A percentile compares a stretch with the other conserved stretches of the same genome.
Conservation (phyloP, 2,113 vertebrate species). For the Gallinago media region DNA sequence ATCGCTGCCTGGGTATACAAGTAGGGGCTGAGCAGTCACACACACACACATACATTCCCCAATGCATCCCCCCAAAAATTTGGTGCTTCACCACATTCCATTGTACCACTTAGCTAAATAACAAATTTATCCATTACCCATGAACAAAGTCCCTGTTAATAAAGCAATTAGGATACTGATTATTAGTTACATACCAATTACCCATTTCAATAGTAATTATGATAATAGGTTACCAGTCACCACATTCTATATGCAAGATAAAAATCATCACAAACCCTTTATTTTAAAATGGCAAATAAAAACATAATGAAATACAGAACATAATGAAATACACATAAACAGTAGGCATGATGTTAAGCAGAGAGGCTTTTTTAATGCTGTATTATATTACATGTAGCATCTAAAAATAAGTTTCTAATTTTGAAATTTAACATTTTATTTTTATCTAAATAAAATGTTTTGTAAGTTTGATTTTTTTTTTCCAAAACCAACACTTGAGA, state of each 20-base stretch:
- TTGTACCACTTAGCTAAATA: neutral
- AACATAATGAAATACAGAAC: neutral
- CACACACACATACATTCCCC: too few relatives aligned
- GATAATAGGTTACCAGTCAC: neutral
- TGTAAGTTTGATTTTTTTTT: neutral
- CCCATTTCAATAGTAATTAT: neutral
- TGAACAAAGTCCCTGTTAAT: neutral
- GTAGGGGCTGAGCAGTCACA: neutral
- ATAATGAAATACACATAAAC: neutral
- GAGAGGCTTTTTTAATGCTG: neutral
- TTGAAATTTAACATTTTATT: neutral
- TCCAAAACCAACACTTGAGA: neutral
- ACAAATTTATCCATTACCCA: neutral
- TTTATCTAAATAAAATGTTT: neutral
- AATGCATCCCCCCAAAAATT: neutral
- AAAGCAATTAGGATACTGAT: constrained; percentile 28
- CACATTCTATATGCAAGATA: neutral
- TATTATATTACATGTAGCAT: neutral
- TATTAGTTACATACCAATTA: neutral
- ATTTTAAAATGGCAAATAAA: neutral
- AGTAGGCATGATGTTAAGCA: neutral
- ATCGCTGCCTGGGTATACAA: neutral
- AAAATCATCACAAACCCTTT: constrained; percentile 15
- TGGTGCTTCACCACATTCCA: neutral
- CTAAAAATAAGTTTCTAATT: neutral